A percentile compares a stretch with the other conserved stretches of the same genome.
Conservation (phyloP, 2,888 invertebrate genomes). For the Plusia festucae region DNA sequence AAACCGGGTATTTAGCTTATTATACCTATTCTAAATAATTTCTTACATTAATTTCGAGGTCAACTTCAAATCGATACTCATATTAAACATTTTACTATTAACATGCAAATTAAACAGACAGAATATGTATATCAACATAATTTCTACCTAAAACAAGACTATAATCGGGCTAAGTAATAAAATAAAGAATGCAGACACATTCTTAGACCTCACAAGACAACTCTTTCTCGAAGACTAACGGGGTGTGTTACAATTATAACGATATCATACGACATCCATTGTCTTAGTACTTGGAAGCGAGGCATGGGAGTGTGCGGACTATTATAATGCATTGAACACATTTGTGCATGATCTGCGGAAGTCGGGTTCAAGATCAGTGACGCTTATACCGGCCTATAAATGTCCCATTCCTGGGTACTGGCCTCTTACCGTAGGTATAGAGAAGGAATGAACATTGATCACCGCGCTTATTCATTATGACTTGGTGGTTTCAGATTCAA, state of each 20-base stretch:
- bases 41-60: too few relatives aligned
- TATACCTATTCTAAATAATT: too few relatives aligned
- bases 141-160: background rate
- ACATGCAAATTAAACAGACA: background rate
- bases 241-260: slow-evolving; percentile 47
- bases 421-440: too few relatives aligned
- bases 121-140: background rate
- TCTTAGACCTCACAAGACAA: slow-evolving; percentile 19
- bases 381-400: slow-evolving; percentile 7
- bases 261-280: slow-evolving; percentile 48
- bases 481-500: too few relatives aligned
- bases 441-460: too few relatives aligned
- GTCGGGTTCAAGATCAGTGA: slow-evolving; percentile 36
- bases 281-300: slow-evolving; percentile 50
- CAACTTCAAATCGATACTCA: too few relatives aligned
- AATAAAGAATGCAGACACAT: slow-evolving; percentile 13
- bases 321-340: slow-evolving; percentile 39
- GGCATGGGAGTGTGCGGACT: slow-evolving; percentile 48
- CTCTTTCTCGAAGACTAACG: slow-evolving; percentile 46
- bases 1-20: too few relatives aligned
- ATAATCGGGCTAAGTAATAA: background rate
- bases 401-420: too few relatives aligned
- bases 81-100: too few relatives aligned
- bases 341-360: slow-evolving; percentile 44
- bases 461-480: too few relatives aligned